Evolutionary conservation across 1,140 invertebrate genomes (phyloP).

Genomic region (Drosophila subpulchrella): DNA sequence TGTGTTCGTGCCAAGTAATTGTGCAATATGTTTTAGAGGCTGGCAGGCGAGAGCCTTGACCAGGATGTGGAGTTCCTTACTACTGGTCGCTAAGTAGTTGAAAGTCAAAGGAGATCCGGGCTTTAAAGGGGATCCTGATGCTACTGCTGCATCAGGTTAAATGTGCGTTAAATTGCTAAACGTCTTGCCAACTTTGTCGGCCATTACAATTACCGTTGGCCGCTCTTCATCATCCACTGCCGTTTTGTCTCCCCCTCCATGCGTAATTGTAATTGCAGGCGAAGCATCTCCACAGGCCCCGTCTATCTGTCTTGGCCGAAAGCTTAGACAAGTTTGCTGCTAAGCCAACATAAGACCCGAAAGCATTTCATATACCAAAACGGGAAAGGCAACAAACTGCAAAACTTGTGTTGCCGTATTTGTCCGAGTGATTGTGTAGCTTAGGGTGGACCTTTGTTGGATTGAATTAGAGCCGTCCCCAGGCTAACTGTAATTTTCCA

Average conservation of each 20-base stretch:
- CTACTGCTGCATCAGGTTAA: background rate
- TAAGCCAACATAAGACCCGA: constrained; percentile 80
- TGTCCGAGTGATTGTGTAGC: constrained; percentile 21
- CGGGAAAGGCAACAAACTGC: constrained; percentile 76
- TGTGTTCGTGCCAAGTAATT: constrained; percentile 65
- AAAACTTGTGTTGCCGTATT: constrained; percentile 59
- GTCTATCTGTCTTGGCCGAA: constrained; percentile 27
- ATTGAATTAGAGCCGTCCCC: too few species aligned
- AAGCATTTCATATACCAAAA: constrained; percentile 75
- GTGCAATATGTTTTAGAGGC: constrained; percentile 77
- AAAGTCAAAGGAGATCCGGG: constrained; percentile 11
- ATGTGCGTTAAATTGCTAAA: constrained; percentile 61
- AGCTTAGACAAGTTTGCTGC: constrained; percentile 80
- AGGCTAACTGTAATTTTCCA: too few species aligned
- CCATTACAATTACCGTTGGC: constrained; percentile 61
- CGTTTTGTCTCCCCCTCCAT: constrained; percentile 27
- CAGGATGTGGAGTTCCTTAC: constrained; percentile 35
- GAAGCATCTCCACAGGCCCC: background rate
- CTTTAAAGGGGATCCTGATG: constrained; percentile 5
- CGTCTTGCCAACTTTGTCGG: constrained; percentile 71
- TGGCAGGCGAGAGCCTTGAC: constrained; percentile 59
- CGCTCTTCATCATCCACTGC: constrained; percentile 34
- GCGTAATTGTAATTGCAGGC: constrained; percentile 79
- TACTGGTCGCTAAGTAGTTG: constrained; percentile 37
- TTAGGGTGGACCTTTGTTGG: constrained; percentile 2